A percentile compares a stretch with the other conserved stretches of the same genome.
Evolutionary conservation across 1,140 invertebrate species (phyloP).

Genomic region (Leptestheria dahalacensis): DNA sequence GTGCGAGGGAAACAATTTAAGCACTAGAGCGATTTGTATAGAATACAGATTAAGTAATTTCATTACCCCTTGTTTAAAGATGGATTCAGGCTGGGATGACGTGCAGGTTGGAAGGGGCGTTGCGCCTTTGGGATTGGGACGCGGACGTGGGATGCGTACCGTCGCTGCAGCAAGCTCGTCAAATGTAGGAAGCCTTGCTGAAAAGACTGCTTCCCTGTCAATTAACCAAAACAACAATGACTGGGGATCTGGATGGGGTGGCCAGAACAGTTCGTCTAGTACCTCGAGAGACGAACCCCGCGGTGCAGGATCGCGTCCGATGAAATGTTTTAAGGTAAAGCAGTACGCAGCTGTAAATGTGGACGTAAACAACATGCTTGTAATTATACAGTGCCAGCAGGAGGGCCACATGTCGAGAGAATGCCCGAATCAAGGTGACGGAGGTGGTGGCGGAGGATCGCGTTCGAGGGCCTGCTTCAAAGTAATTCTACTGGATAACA

Average conservation of each 20-base stretch:
- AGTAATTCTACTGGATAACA: background rate
- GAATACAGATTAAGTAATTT: too few species aligned
- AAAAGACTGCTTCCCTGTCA: background rate
- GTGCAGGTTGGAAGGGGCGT: background rate
- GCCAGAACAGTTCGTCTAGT: background rate
- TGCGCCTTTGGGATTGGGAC: background rate
- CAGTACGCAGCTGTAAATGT: background rate
- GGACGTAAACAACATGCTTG: background rate
- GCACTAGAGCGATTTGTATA: too few species aligned
- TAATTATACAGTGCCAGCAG: background rate
- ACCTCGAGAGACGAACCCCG: background rate
- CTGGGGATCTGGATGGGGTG: background rate
- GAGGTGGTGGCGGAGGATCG: background rate
- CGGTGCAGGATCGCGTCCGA: background rate
- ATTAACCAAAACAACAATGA: background rate
- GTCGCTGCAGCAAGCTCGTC: background rate
- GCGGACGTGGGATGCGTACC: background rate
- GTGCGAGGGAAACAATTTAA: too few species aligned
- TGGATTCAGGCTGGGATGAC: background rate
- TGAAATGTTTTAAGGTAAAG: background rate
- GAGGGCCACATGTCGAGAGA: conserved; percentile 12
- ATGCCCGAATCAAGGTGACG: conserved; percentile 13
- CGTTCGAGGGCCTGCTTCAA: conserved; percentile 3
- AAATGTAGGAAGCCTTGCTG: background rate
- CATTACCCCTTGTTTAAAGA: background rate